Evolutionary conservation across 2,888 invertebrate genomes (phyloP).

Genomic region (Ischnura elegans): DNA sequence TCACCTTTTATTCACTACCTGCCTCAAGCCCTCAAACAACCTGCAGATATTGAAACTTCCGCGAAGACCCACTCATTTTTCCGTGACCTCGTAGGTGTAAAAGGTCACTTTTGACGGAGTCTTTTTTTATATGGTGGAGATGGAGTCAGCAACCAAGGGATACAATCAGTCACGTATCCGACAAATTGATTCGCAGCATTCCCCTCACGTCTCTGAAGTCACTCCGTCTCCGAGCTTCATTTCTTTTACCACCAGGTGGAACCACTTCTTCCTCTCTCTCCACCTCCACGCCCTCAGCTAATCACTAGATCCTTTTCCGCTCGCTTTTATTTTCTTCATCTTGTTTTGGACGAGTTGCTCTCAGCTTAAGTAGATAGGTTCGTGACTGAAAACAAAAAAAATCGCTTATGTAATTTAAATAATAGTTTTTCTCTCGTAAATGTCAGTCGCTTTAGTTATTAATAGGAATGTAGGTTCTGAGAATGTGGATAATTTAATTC

Average conservation of each 20-base stretch:
- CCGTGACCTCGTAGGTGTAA: slow-evolving; percentile 19
- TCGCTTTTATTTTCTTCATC: too few relatives aligned
- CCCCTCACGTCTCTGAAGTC: slow-evolving; percentile 18
- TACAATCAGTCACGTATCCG: slow-evolving; percentile 58
- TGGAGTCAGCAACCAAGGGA: slow-evolving; percentile 42
- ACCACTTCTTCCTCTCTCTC: not conserved
- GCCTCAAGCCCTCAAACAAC: too few relatives aligned
- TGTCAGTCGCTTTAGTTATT: too few relatives aligned
- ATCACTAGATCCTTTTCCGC: not conserved
- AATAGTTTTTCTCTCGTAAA: too few relatives aligned
- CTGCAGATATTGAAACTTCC: too few relatives aligned
- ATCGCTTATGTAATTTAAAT: too few relatives aligned
- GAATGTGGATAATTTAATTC: too few relatives aligned
- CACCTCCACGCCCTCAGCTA: not conserved
- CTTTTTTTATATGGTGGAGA: not conserved
- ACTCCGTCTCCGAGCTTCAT: not conserved
- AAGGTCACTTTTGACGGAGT: not conserved
- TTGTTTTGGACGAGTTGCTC: too few relatives aligned
- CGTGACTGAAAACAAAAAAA: too few relatives aligned
- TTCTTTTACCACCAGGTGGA: not conserved
- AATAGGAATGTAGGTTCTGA: too few relatives aligned
- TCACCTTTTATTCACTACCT: too few relatives aligned
- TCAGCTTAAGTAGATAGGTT: too few relatives aligned
- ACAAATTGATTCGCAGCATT: slow-evolving; percentile 64
- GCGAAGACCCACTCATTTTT: not conserved